Evolutionary conservation across 2,888 invertebrate genomes (phyloP).

Genomic region (Pomacea canaliculata): DNA sequence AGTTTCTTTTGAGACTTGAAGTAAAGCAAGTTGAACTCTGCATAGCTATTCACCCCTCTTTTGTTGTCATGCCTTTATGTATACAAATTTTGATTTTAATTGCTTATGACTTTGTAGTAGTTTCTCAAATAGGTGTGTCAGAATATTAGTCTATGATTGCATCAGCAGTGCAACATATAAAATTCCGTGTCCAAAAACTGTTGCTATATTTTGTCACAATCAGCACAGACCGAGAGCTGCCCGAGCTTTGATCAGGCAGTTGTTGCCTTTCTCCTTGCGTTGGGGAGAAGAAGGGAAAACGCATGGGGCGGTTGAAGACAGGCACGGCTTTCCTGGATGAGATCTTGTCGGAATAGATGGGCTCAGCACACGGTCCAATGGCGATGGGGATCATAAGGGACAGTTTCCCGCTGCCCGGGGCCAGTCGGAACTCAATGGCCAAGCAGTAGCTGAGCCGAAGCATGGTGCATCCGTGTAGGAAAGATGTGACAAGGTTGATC

Average conservation of each 20-base stretch:
- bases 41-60: no score
- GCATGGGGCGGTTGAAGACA: constrained; percentile 52
- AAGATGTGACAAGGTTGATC: constrained; percentile 52
- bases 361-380: constrained; percentile 53
- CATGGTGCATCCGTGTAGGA: constrained; percentile 47
- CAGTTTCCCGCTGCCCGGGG: constrained; percentile 51
- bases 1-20: no score
- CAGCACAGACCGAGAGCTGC: constrained; percentile 28
- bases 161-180: constrained; percentile 29
- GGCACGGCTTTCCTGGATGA: constrained; percentile 46
- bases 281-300: constrained; percentile 57
- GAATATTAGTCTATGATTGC: constrained; percentile 4
- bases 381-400: constrained; percentile 53
- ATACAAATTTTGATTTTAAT: no score
- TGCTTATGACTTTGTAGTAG: no score
- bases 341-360: constrained; percentile 38
- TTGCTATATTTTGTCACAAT: constrained; percentile 34
- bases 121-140: no score
- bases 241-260: constrained; percentile 12
- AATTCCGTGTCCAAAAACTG: constrained; percentile 29
- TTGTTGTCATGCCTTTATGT: no score
- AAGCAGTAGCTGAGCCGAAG: constrained; percentile 51
- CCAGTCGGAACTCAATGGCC: constrained; percentile 49
- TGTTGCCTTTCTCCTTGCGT: constrained; percentile 14
- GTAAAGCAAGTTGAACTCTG: no score